phyloP scores from a whole-genome alignment of 2,113 vertebrate species.

The Australoheros scitulus region DNA sequence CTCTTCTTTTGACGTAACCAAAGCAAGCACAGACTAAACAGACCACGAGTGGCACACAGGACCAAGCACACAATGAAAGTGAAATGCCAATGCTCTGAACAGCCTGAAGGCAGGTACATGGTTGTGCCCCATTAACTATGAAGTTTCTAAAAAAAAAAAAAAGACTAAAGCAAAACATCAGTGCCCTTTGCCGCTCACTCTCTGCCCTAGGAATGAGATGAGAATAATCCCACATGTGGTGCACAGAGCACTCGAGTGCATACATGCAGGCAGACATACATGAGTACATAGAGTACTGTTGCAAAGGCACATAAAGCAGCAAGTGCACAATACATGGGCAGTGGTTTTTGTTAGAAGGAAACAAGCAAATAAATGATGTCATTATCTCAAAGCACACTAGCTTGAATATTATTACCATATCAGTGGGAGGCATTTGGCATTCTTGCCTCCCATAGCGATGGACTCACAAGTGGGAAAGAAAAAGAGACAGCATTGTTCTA shows the following conservation, averaged over 20 bases:
- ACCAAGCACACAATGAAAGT: conserved; percentile 40
- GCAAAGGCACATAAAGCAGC: conserved; percentile 3
- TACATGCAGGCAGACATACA: neutral
- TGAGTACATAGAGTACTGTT: neutral
- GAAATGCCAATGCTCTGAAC: conserved; percentile 50
- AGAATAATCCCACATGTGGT: conserved; percentile 35
- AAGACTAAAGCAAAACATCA: conserved; percentile 24
- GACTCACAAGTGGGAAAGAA: conserved; percentile 1
- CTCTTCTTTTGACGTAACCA: conserved; percentile 26
- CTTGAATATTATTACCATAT: conserved; percentile 58
- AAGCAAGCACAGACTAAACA: conserved; percentile 61
- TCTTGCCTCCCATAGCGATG: conserved; percentile 28
- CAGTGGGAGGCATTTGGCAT: conserved; percentile 59
- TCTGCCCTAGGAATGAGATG: conserved; percentile 15
- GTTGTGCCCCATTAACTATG: conserved; percentile 52
- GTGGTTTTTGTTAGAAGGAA: conserved; percentile 49
- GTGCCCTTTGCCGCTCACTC: conserved; percentile 19
- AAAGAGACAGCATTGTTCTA: conserved; percentile 44
- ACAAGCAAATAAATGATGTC: conserved; percentile 63
- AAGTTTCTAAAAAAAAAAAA: conserved; percentile 25
- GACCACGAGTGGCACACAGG: conserved; percentile 44
- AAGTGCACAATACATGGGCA: neutral
- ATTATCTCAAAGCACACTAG: conserved; percentile 51
- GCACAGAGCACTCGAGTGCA: neutral
- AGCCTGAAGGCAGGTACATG: conserved; percentile 48